Base-by-base conservation (phyloP, 1,140 invertebrate species). In the Philopotamus ludificatus region DNA sequence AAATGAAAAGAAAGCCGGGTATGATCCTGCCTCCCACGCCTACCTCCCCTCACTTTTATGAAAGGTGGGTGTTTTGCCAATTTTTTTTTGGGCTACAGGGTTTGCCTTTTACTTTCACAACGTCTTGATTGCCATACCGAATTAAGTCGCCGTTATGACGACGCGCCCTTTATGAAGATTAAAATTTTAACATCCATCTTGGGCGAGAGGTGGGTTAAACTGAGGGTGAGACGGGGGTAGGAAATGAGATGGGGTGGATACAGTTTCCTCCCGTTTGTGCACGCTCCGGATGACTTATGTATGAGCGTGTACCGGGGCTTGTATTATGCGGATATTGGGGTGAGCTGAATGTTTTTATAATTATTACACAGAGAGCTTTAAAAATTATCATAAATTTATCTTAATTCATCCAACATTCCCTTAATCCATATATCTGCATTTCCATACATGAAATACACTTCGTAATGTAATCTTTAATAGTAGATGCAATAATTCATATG, bases 111-210 rank as follows among this genome's bases (percentile, higher is more conserved):
- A 68, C 67, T 69, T 69, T 65, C 61, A 63, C 50, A 70, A 66
- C 57, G 64, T 66, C 68, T 70, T 70, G 61, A 70, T 70, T 70
- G 68, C 68, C 57, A 59, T 64, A 59, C 61, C 49, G 55, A 70
- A 70, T 70, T 70, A 70, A 70, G 64, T 64, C 61, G 61, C 64
- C 54, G 61, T 64, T 66, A 60, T 63, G 55, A 64, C 64, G 68
- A 45, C 28, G 57, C 54, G 60, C 49, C 61, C 64, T 70, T 66
- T 66, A 66, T 63, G 64, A 59, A 70, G 68, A 70, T 70, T 70
- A 66, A 70, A 70, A 66, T 66, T 70, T 70, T 70, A 66, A 58
- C 64, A 69, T 69, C 54, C 63, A 69, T 63, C 60, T 63, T 21
- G n/a, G 55, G 42, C 25, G 15, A 42, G 25, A 45, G 45, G 41